phyloP scores from a whole-genome alignment of 2,113 vertebrate genomes.

The Corythaixoides concolor region DNA sequence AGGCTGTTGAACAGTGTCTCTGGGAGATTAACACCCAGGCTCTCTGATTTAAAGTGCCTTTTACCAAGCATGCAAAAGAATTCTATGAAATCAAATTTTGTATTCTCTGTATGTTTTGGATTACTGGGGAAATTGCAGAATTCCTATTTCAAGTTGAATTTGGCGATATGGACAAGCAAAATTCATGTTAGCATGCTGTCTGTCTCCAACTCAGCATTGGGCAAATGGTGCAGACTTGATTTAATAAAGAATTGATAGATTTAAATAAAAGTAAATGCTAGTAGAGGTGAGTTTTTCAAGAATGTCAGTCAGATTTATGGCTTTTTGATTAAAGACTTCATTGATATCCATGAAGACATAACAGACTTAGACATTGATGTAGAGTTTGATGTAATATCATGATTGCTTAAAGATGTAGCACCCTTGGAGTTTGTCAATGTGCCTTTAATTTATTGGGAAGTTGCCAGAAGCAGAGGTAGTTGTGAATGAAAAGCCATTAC shows the following conservation, averaged over 20 bases:
- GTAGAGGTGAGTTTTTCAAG: neutral
- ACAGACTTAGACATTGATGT: neutral
- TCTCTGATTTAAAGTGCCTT: neutral
- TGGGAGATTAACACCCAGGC: neutral
- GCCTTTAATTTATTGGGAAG: neutral
- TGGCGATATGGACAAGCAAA: neutral
- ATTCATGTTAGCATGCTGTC: neutral
- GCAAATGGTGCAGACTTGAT: neutral
- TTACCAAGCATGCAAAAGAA: neutral
- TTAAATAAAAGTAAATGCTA: neutral
- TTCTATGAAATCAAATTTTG: neutral
- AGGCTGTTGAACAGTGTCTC: neutral
- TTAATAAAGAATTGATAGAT: neutral
- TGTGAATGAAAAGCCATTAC: neutral
- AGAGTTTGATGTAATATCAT: neutral
- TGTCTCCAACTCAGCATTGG: neutral
- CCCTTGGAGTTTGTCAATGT: neutral
- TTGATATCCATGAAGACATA: neutral
- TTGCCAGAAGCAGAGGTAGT: neutral
- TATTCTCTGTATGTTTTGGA: neutral
- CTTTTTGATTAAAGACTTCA: neutral
- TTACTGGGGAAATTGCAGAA: neutral
- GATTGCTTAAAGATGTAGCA: neutral
- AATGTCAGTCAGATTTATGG: neutral
- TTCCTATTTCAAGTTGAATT: neutral